Evolutionary conservation across 2,113 vertebrate species (phyloP), one percentile per base, ranked within the genome.

Genomic region (Paedocypris sp.): DNA sequence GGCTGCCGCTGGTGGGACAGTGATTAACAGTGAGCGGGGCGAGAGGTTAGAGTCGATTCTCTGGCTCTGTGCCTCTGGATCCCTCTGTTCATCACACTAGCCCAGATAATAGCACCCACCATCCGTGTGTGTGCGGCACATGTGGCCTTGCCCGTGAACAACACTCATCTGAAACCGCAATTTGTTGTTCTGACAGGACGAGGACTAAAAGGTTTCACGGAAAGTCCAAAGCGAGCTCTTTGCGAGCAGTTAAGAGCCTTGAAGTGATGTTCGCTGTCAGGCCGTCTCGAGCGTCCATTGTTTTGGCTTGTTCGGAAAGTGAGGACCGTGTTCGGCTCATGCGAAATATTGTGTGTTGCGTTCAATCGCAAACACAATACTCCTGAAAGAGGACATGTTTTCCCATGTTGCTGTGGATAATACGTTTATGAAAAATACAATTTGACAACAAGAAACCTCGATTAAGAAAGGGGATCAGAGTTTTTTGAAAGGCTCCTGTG

Each of bases 181-280:
- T 52, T 75, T 72, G 74, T 60, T 28, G 51, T 49, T 46, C 52
- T 59, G 57, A 56, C 76, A 67, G 5, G 12, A 33, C 50, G 51
- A 62, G 54, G 43, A 65, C 62, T 72, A 66, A 72, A 67, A 69
- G 58, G 67, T 73, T 69, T 61, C 10, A 22, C 23, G 31, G 66
- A n/a, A 62, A 54, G 46, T 60, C 69, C 64, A 46, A 73, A 52
- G 38, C 33, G 1, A 32, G 32, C 53, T 64, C 58, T 81, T 83
- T 81, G 79, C 62, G 74, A 73, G 62, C 43, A 22, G 70, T 75
- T 78, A 73, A 75, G 75, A 64, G 74, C 73, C 20, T 66, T 66
- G 57, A 77, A 77, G 75, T 54, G 52, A 71, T n/a, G n/a, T 60
- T 73, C 71, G 68, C 73, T 64, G 71, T 72, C 69, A 76, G 65